Percentiles rank a stretch among this genome's conserved stretches.
These are phyloP conservation scores for Crocodylus rhombifer DNA, from an alignment of 2,797 vertebrate genomes.

Conservation along the genomic window DNA sequence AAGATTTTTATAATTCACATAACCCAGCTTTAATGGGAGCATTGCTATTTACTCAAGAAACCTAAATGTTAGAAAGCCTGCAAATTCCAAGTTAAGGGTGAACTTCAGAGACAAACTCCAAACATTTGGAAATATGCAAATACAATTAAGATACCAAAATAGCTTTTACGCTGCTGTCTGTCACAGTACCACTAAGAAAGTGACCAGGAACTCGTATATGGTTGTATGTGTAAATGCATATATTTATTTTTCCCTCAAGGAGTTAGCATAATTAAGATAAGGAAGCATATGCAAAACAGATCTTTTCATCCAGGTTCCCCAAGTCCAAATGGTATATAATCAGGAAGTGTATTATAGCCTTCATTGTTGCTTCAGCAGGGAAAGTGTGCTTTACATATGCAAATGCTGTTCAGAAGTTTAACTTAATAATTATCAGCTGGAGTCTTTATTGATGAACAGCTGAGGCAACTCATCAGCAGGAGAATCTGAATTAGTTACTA, in stretches of 20 bases:
- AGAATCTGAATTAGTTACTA: constrained; percentile 74
- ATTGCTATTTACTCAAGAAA: background rate
- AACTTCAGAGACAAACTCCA: background rate
- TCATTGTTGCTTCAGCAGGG: constrained; percentile 73
- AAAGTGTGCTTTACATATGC: constrained; percentile 80
- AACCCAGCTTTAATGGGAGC: background rate
- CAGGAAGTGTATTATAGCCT: constrained; percentile 73
- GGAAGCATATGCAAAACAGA: constrained; percentile 66
- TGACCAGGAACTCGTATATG: background rate
- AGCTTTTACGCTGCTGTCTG: background rate
- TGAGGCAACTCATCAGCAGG: constrained; percentile 79
- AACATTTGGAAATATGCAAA: background rate
- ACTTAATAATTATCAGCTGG: constrained; percentile 87
- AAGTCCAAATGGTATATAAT: constrained; percentile 67
- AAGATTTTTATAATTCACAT: background rate
- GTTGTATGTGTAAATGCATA: background rate
- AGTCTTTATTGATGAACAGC: constrained; percentile 83
- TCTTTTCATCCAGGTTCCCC: constrained; percentile 60
- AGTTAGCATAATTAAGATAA: constrained; percentile 67
- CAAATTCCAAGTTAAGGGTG: background rate
- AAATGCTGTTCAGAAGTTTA: constrained; percentile 81
- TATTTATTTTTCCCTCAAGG: constrained; percentile 72
- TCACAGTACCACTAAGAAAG: background rate
- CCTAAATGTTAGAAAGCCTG: background rate
- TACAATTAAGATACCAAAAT: background rate